Base-by-base conservation (phyloP, 2,113 vertebrate species). In the Pseudorhombus dupliciocellatus region DNA sequence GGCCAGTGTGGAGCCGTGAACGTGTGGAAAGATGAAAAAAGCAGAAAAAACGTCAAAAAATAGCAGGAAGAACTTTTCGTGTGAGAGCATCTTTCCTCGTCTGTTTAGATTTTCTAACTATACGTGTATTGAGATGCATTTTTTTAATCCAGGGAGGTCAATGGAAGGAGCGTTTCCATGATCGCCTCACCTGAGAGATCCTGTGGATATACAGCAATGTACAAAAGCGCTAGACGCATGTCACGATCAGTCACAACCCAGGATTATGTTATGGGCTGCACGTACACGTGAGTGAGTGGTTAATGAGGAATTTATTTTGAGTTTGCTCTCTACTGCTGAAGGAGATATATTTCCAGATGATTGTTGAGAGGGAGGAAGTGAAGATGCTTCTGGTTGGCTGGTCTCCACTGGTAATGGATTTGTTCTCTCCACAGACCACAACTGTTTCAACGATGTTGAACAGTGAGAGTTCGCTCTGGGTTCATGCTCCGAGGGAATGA, bases 91-190 rank as follows among this genome's bases (percentile, higher is more conserved):
- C 51, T 73, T 5, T 59, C 62, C 56, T 69, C 34, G 52, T 70
- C 48, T 31, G 54, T 63, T 75, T 76, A 37, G 34, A 74, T 84
- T 37, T 56, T 48, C 65, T 60, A 68, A 54, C n/a, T 74, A 63
- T 40, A 37, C 66, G 66, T 52, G n/a, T 50, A 60, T 34, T 65
- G 14, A 72, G 59, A 79, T 69, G 67, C 31, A 66, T 67, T 60
- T 74, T 61, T 60, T 42, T 50, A 11, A 67, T 60, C 50, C 73
- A 80, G 88, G 88, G 87, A 93, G 91, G 89, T 58, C 42, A 74
- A 78, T 90, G 89, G 87, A 93, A 91, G 88, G 71, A 53, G 50
- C 25, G 18, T 66, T 57, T 75, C 42, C 25, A 42, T 71, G 71
- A 83, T 72, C 68, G 65, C 74, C 15, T 80, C 73, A 80, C 70